phyloP scores from a whole-genome alignment of 1,140 invertebrate genomes.

The Brachionus plicatilis region DNA sequence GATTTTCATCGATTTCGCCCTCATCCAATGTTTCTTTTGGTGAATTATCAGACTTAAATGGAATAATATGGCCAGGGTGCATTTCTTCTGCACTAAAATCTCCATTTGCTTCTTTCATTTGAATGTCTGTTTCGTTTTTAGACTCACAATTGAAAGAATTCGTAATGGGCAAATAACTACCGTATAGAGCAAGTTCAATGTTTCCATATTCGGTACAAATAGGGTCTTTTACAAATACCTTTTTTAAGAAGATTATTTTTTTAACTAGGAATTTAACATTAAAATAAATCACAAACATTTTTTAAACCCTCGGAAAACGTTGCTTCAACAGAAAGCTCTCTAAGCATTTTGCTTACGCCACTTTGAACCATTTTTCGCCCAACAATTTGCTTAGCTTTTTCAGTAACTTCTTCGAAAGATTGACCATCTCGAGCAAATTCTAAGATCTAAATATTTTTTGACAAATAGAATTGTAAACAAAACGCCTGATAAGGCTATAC shows the following conservation, averaged over 20 bases:
- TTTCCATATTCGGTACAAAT: conserved; percentile 49
- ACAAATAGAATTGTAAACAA: background rate
- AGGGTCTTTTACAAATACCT: conserved; percentile 48
- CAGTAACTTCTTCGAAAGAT: conserved; percentile 49
- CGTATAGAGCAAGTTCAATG: conserved; percentile 50
- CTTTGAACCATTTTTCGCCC: conserved; percentile 50
- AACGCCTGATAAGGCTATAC: conserved; percentile 42
- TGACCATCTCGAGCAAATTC: conserved; percentile 52
- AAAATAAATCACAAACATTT: conserved; percentile 45
- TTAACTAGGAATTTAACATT: background rate
- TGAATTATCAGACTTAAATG: background rate
- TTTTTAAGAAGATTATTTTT: conserved; percentile 43
- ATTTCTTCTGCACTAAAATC: background rate
- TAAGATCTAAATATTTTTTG: conserved; percentile 45
- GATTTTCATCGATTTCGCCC: conserved; percentile 30
- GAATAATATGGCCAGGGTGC: conserved; percentile 1
- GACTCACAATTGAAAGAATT: background rate
- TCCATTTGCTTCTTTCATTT: background rate
- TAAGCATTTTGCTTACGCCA: conserved; percentile 50
- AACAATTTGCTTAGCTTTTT: conserved; percentile 48
- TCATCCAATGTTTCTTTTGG: background rate
- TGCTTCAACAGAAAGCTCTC: conserved; percentile 52
- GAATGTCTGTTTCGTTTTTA: conserved; percentile 43
- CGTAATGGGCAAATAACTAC: conserved; percentile 54
- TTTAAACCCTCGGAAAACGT: conserved; percentile 56